These are phyloP conservation scores for Paratrypauchen microcephalus DNA, from an alignment of 2,797 vertebrate species.

Conservation along the genomic window DNA sequence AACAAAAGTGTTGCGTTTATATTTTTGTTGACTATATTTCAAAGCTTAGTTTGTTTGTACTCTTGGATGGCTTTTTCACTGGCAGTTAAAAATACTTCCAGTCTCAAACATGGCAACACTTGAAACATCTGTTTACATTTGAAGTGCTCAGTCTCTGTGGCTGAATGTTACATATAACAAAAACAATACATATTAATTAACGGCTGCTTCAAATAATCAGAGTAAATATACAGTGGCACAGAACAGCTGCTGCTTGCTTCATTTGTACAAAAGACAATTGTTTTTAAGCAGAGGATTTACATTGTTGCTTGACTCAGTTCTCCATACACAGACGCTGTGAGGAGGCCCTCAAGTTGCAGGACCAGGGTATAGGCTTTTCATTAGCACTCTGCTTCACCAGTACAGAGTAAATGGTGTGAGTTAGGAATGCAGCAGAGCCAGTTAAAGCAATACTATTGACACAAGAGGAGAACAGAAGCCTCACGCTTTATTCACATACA, in stretches of 20 bases:
- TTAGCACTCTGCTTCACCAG: not conserved
- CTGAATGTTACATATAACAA: not conserved
- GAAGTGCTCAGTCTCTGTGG: not conserved
- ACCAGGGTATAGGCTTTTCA: not conserved
- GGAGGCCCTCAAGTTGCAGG: not conserved
- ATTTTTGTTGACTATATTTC: too few species aligned
- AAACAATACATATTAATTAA: constrained; percentile 1
- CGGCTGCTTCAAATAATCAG: too few species aligned
- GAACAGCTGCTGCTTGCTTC: constrained; percentile 4
- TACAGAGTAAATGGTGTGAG: not conserved
- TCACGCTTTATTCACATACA: not conserved
- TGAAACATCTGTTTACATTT: constrained; percentile 1
- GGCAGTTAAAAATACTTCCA: too few species aligned
- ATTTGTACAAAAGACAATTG: constrained; percentile 3
- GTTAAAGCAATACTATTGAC: not conserved
- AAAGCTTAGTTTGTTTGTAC: too few species aligned
- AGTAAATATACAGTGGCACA: not conserved
- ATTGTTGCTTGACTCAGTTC: not conserved
- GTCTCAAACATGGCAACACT: not conserved
- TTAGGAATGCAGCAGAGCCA: not conserved
- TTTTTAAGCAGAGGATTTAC: not conserved
- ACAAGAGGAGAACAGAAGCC: not conserved
- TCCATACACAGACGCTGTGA: not conserved
- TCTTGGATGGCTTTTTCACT: not conserved
- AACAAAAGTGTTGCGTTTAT: too few species aligned